A percentile compares a stretch with the other conserved stretches of the same genome.
Conservation (phyloP, 2,113 vertebrate genomes). For the Ctenodactylus gundi region DNA sequence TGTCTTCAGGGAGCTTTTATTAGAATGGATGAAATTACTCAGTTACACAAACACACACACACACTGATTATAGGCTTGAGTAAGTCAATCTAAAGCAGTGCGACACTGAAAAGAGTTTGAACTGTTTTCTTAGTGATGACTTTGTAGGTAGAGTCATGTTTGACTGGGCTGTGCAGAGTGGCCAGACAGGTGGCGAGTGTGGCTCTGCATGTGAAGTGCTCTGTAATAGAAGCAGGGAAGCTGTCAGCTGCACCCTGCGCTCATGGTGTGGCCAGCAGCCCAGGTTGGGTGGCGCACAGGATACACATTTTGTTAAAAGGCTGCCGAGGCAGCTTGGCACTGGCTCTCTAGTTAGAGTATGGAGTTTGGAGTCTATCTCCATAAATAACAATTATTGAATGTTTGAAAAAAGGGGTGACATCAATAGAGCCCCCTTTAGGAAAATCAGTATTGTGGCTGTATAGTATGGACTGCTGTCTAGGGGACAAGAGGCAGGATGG, state of each 20-base stretch:
- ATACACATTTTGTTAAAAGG: background rate
- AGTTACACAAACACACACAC: background rate
- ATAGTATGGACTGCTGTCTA: background rate
- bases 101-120: background rate
- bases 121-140: background rate
- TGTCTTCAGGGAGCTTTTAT: background rate
- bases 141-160: background rate
- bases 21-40: background rate
- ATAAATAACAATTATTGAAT: constrained; percentile 35
- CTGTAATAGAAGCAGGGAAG: background rate
- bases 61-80: background rate
- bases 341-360: background rate
- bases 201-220: background rate
- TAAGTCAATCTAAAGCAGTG: background rate
- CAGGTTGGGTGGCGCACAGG: constrained; percentile 19
- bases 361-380: background rate
- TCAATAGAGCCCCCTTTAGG: constrained; percentile 6
- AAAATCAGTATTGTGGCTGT: background rate
- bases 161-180: background rate
- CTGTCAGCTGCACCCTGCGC: constrained; percentile 29
- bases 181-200: background rate
- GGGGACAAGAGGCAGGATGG: background rate
- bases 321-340: background rate
- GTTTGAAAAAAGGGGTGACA: background rate
- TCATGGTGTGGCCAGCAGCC: constrained; percentile 1